These are phyloP conservation scores for Schizotus pectinicornis DNA, from an alignment of 2,888 invertebrate species.

Conservation along the genomic window DNA sequence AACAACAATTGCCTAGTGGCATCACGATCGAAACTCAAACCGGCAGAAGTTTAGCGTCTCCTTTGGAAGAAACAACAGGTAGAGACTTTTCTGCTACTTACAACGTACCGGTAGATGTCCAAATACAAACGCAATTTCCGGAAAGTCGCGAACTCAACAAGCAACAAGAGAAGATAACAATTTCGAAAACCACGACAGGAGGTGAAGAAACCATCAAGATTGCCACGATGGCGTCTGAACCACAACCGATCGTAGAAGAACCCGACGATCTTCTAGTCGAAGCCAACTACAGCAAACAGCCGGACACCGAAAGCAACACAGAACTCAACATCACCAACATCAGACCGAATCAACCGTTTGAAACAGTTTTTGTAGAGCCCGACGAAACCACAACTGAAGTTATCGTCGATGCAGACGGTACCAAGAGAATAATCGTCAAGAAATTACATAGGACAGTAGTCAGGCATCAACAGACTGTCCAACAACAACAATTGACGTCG, in stretches of 20 bases:
- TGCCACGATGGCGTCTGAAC: conserved; percentile 66
- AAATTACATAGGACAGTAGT: conserved; percentile 74
- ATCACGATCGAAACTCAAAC: conserved; percentile 71
- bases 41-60: conserved; percentile 64
- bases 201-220: conserved; percentile 77
- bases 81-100: conserved; percentile 64
- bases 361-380: conserved; percentile 81
- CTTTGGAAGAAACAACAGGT: conserved; percentile 52
- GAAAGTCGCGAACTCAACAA: conserved; percentile 39
- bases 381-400: conserved; percentile 84
- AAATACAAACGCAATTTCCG: conserved; percentile 62
- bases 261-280: conserved; percentile 67
- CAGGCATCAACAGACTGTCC: conserved; percentile 69
- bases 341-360: conserved; percentile 74
- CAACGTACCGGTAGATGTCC: conserved; percentile 64
- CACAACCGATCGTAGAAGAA: conserved; percentile 61
- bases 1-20: conserved; percentile 41
- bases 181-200: conserved; percentile 68
- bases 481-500: conserved; percentile 67
- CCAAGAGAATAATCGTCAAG: conserved; percentile 78
- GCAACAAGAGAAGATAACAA: conserved; percentile 68
- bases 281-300: conserved; percentile 70
- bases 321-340: conserved; percentile 76
- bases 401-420: conserved; percentile 80
- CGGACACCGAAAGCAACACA: conserved; percentile 63